Percentiles rank a stretch among this genome's conserved stretches.
Conservation (phyloP, 1,140 invertebrate species). For the Drosophila prosaltans region DNA sequence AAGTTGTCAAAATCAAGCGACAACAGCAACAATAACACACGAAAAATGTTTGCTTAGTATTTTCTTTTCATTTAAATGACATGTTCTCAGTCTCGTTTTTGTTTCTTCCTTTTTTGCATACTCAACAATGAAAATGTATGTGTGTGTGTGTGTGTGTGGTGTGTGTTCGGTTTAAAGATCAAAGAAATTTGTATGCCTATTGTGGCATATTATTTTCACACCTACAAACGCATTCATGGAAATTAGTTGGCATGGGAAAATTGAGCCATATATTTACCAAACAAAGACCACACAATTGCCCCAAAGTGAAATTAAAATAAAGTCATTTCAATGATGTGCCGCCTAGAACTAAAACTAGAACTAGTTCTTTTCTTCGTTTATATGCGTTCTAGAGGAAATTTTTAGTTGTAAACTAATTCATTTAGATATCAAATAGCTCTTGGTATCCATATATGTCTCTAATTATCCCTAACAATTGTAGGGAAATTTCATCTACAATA, state of each 20-base stretch:
- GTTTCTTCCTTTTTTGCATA: constrained; percentile 50
- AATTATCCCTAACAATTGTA: no score
- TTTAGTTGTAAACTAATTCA: no score
- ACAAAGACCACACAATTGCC: background rate
- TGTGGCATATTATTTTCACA: constrained; percentile 8
- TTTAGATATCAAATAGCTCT: no score
- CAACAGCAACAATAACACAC: constrained; percentile 14
- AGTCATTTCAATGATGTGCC: background rate
- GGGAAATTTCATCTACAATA: no score
- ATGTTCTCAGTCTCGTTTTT: constrained; percentile 24
- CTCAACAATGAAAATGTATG: constrained; percentile 2
- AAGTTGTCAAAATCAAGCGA: constrained; percentile 75
- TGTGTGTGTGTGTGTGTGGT: background rate
- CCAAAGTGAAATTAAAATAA: background rate
- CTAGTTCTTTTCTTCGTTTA: no score
- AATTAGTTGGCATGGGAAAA: background rate
- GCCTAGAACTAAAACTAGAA: no score
- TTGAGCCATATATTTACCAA: background rate
- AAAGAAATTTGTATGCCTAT: constrained; percentile 13
- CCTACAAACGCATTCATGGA: background rate
- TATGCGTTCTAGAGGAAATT: no score
- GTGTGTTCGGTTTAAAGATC: constrained; percentile 7
- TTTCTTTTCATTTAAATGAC: constrained; percentile 72
- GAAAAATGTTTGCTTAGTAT: constrained; percentile 42
- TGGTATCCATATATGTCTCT: no score